phyloP scores from a whole-genome alignment of 64 coral and sea anemone genomes.

The Hydrozoanthus tunicans region DNA sequence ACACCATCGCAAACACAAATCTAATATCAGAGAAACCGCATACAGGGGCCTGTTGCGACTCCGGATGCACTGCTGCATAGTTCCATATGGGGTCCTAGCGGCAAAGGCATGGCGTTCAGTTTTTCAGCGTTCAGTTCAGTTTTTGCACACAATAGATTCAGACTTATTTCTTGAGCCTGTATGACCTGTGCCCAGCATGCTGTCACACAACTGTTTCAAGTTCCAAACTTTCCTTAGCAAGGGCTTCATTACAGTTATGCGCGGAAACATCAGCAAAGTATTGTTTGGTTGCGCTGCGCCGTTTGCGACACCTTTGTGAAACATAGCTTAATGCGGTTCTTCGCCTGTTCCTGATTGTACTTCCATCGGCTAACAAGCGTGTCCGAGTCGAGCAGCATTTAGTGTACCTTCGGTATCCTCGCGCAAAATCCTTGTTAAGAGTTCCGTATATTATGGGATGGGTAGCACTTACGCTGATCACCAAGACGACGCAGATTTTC shows the following conservation, averaged over 20 bases:
- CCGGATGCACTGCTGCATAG: no score
- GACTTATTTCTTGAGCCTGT: no score
- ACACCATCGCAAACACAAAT: no score
- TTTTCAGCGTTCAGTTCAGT: no score
- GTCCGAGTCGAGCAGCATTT: background rate
- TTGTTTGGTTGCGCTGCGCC: background rate
- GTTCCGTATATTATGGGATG: constrained; percentile 74
- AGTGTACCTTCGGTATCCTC: constrained; percentile 4
- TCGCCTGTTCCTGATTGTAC: background rate
- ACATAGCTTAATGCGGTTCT: no score
- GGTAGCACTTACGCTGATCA: constrained; percentile 72
- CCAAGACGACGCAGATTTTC: constrained; percentile 81
- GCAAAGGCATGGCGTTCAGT: no score
- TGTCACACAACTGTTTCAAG: background rate
- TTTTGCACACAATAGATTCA: no score
- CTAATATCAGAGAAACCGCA: no score
- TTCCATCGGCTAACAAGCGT: no score
- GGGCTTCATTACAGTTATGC: background rate
- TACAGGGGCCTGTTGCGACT: no score
- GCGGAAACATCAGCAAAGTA: background rate
- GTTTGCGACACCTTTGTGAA: no score
- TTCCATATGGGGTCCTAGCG: no score
- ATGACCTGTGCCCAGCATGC: background rate
- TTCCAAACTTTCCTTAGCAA: background rate
- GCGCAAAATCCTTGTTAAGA: constrained; percentile 31